Evolutionary conservation across 2,888 invertebrate genomes (phyloP), one percentile per base, ranked within the genome.

Genomic region (Eupithecia subumbrata): DNA sequence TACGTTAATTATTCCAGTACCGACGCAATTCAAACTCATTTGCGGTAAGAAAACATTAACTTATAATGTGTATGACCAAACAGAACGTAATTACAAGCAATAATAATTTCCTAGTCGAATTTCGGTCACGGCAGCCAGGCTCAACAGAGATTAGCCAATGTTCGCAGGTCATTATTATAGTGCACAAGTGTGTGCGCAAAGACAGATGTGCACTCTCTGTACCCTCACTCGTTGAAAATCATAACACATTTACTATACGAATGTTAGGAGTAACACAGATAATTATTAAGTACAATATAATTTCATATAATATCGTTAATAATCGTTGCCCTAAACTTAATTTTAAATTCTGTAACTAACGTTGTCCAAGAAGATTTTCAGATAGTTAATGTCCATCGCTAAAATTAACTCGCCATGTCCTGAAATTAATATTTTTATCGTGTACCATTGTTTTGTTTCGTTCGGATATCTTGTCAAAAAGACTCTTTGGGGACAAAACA

Each of bases 401-500:
- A 8, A 48, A 48, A 48, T 8, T 18, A n/a, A 48, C 9, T 9
- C 8, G 1, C 48, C 48, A 48, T 48, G 7, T 48, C 45, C 0
- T 43, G 12, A 43, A 14, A 43, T 5, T 18, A 18, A 18, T 48
- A n/a, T n/a, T 48, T 18, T 48, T 48, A n/a, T 8, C 9, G 2
- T n/a, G 18, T 18, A 8, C 48, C 11, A 22, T 22, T 22, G n/a
- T 22, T 22, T 56, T 22, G 52, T 56, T 56, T 56, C 22, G 11
- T 56, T 56, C 52, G 52, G 52, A 22, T n/a, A n/a, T 52, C n/a
- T 12, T 22, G n/a, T 3, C 8, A n/a, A 48, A 48, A 52, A 0
- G 52, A 52, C 9, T 52, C 52, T 52, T 52, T 52, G n/a, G 52
- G n/a, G 52, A 52, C n/a, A n/a, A n/a, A 52, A 52, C n/a, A 52